phyloP scores from a whole-genome alignment of 2,888 invertebrate genomes.

The Nasonovia ribisnigri region DNA sequence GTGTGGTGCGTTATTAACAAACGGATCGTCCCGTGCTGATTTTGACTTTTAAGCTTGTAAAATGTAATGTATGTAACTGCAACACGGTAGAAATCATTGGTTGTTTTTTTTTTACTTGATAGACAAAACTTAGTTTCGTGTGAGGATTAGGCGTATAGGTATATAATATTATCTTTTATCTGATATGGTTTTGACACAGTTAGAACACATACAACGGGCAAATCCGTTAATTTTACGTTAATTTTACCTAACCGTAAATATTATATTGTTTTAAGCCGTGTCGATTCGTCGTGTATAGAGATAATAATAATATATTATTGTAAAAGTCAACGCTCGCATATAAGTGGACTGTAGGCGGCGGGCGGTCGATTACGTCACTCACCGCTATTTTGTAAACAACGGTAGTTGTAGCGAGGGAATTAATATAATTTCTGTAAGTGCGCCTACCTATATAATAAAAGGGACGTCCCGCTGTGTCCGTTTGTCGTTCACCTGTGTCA shows the following conservation, averaged over 20 bases:
- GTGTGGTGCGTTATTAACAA: neutral
- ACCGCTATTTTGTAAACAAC: neutral
- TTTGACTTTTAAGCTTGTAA: neutral
- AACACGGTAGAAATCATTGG: neutral
- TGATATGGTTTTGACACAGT: neutral
- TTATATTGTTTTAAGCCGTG: neutral
- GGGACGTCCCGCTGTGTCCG: neutral
- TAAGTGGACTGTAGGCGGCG: neutral
- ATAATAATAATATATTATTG: too few relatives aligned
- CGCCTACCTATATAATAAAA: neutral
- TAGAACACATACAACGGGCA: neutral
- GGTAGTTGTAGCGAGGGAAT: neutral
- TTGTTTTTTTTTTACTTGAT: neutral
- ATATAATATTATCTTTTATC: too few relatives aligned
- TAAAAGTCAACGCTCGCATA: neutral
- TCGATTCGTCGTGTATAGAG: neutral
- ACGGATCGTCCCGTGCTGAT: neutral
- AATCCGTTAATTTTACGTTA: too few relatives aligned
- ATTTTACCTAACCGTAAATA: too few relatives aligned
- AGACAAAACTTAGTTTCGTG: neutral
- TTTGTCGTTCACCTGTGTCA: neutral
- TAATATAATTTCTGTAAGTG: neutral
- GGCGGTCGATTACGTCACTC: neutral
- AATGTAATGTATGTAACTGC: neutral
- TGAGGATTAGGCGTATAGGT: neutral